A percentile compares a stretch with the other conserved stretches of the same genome.
Conservation (phyloP, 2,888 invertebrate genomes). For the Lasioglossum marginatum region DNA sequence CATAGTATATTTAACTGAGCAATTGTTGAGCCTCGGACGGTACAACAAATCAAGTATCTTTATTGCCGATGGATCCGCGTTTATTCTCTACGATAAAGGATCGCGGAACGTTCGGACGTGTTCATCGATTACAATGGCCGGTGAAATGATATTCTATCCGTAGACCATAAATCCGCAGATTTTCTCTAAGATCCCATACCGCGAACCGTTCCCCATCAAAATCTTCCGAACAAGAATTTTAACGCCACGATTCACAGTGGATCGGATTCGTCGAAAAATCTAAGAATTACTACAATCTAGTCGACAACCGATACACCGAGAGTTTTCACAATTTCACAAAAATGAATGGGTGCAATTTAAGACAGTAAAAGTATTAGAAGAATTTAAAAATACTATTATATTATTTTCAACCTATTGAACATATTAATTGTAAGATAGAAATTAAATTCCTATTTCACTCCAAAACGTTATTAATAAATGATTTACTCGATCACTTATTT, state of each 20-base stretch:
- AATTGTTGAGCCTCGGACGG: conserved; percentile 19
- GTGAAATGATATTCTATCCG: neutral
- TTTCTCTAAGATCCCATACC: neutral
- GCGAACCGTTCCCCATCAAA: neutral
- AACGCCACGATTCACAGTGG: neutral
- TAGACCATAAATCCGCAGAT: neutral
- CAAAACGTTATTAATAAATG: too few species aligned
- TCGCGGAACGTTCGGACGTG: neutral
- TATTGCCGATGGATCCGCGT: neutral
- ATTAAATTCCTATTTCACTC: too few species aligned
- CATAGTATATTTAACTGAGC: conserved; percentile 46
- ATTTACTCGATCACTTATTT: too few species aligned
- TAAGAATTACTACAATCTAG: too few species aligned
- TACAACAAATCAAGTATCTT: conserved; percentile 36
- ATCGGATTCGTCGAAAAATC: too few species aligned
- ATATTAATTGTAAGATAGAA: too few species aligned
- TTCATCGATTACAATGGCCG: conserved; percentile 15
- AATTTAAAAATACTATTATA: too few species aligned
- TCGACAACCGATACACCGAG: too few species aligned
- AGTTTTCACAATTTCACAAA: too few species aligned
- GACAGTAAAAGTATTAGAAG: too few species aligned
- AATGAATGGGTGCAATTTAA: too few species aligned
- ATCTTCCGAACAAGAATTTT: neutral
- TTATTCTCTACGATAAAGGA: conserved; percentile 4
- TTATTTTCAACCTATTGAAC: too few species aligned